A percentile compares a stretch with the other conserved stretches of the same genome.
phyloP scores from a whole-genome alignment of 2,797 vertebrate species.

The Amniataba percoides region DNA sequence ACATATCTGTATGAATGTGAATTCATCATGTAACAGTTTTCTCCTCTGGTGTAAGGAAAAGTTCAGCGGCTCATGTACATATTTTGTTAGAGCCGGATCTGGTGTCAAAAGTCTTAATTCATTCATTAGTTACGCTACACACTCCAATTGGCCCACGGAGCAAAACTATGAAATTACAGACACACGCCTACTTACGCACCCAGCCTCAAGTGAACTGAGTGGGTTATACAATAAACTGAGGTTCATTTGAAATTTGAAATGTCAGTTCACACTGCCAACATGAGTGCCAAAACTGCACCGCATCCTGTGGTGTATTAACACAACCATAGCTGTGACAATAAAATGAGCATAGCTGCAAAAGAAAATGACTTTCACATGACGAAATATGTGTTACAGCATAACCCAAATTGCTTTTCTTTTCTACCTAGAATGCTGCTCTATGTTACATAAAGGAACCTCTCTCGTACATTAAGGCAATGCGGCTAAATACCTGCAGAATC shows the following conservation, averaged over 20 bases:
- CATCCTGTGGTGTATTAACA: conserved; percentile 6
- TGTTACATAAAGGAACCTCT: background rate
- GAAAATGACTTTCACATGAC: background rate
- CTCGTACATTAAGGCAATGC: background rate
- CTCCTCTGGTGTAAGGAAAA: background rate
- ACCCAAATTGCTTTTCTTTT: background rate
- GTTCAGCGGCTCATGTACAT: background rate
- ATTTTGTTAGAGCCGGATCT: conserved; percentile 6
- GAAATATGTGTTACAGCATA: background rate
- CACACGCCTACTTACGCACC: background rate
- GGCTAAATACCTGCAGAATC: background rate
- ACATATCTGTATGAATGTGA: background rate
- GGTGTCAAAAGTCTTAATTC: background rate
- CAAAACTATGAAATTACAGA: background rate
- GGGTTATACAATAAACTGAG: background rate
- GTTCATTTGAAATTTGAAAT: conserved; percentile 7
- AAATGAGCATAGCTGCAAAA: background rate
- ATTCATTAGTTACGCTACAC: conserved; percentile 11
- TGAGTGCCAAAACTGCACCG: background rate
- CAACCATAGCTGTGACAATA: conserved; percentile 8
- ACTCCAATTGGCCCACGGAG: conserved; percentile 1
- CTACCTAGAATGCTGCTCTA: background rate
- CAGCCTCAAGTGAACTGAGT: background rate
- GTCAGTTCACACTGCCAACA: background rate
- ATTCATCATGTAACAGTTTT: background rate